Base-by-base conservation (phyloP, 2,888 invertebrate species). In the Pegoplata infirma region DNA sequence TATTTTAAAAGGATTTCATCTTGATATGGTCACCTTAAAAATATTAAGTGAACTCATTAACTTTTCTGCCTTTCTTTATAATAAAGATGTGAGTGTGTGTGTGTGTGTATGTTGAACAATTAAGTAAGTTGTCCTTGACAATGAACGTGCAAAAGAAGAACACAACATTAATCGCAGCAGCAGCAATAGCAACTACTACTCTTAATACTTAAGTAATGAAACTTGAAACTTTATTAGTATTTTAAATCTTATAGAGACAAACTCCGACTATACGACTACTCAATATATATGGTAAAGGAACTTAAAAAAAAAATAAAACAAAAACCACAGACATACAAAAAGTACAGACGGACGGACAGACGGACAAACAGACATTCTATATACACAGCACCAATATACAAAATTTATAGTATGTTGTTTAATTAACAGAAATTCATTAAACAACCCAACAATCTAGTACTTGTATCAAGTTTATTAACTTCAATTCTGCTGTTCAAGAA, bases 121-220 rank as follows among this genome's bases (percentile, higher is more conserved):
- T 68, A 61, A 75, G 75, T 68, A 61, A 75, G 75, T 76, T 82
- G 82, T 81, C 82, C 82, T 82, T 82, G 81, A 76, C 82, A 81
- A 80, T 81, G 80, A 81, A 81, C 78, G 63, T 53, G 49, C 10
- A 21, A 61, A 66, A 58, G 21, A 61, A 46, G 32, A 61, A 16
- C 55, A 59, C 40, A 56, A 63, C 25, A 6, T 25, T n/a, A n/a
- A n/a, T n/a, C n/a, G n/a, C n/a, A n/a, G n/a, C n/a, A 32, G 32
- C 32, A 63, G 23, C 47, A 68, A 63, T 14, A 53, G 17, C 36
- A 67, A 23, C 21, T 75, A 73, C 63, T 17, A 14, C 16, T 6
- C 55, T 49, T 14, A 32, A n/a, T n/a, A 51, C 49, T 46, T 14
- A n/a, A 58, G 44, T 51, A 72, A 56, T 68, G 79, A 75, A 80